Base-by-base conservation (phyloP, 1,140 invertebrate genomes). In the Schlechtendalia chinensis region DNA sequence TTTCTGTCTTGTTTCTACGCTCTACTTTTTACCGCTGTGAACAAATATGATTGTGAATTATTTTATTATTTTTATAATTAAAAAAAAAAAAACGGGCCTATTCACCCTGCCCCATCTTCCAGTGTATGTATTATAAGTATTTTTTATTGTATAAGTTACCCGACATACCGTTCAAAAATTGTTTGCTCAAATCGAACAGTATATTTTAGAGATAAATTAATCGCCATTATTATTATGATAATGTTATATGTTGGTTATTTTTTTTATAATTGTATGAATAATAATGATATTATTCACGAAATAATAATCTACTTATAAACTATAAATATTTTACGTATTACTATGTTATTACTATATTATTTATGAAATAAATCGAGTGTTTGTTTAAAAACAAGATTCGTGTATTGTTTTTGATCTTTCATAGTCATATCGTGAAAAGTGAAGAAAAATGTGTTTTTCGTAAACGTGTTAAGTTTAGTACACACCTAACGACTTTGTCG, bases 131-230 rank as follows among this genome's bases (percentile, higher is more conserved):
- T 50, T 69, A 47, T 27, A 39, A 39, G 8, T 4, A 39, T 8
- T 69, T 69, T 69, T 69, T 24, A n/a, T 12, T 11, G 17, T 19
- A 53, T 53, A 53, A 72, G 69, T 72, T 54, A 72, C 69, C 69
- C 22, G 11, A 54, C 14, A 54, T 72, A 72, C 5, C n/a, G 8
- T 50, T 47, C 22, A 50, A 47, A 50, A 29, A 72, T 54, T 72
- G 69, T 72, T 72, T 54, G 47, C 50, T 72, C 24, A 72, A 72
- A 54, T n/a, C 3, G 53, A 29, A 71, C 17, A 29, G 16, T 53
- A 54, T 53, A 39, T 39, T 39, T 54, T 27, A n/a, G 24, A 27
- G 16, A 27, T 54, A 29, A 54, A 54, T 4, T 54, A 10, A 45
- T 72, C n/a, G 69, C 69, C 69, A 72, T 72, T 29, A 47, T 69